Evolutionary conservation across 2,113 vertebrate genomes (phyloP).

Genomic region (Pao palembangensis): DNA sequence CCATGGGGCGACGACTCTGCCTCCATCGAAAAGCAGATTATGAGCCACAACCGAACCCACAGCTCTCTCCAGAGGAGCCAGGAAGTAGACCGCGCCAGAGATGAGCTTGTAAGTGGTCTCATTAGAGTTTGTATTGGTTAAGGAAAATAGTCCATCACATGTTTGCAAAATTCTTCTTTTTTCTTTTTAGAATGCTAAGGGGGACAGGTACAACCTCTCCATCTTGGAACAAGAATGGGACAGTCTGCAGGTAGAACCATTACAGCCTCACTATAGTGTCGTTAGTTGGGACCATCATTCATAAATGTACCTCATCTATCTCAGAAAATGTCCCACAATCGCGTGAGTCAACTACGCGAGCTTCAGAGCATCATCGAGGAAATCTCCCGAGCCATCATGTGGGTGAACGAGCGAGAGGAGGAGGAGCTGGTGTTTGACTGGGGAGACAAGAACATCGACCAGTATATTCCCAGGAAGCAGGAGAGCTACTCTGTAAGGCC

Average conservation of each 20-base stretch:
- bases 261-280: neutral
- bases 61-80: constrained; percentile 83
- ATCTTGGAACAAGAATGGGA: constrained; percentile 90
- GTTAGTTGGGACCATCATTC: neutral
- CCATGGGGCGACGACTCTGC: constrained; percentile 84
- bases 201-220: constrained; percentile 79
- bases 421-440: constrained; percentile 95
- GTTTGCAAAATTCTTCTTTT: neutral
- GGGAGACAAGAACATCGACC: constrained; percentile 88
- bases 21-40: constrained; percentile 85
- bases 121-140: neutral
- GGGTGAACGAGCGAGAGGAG: constrained; percentile 96
- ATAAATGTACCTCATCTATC: neutral
- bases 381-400: constrained; percentile 91
- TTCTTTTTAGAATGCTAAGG: constrained; percentile 39
- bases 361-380: constrained; percentile 89
- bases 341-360: constrained; percentile 82
- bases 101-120: constrained; percentile 79
- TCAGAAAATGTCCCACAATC: constrained; percentile 87
- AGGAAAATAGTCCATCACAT: neutral
- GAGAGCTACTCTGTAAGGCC: constrained; percentile 88
- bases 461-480: constrained; percentile 87
- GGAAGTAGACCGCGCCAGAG: constrained; percentile 82
- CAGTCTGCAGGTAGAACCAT: constrained; percentile 81
- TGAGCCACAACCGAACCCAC: constrained; percentile 80